phyloP scores from a whole-genome alignment of 2,113 vertebrate genomes.

The Peromyscus californicus region DNA sequence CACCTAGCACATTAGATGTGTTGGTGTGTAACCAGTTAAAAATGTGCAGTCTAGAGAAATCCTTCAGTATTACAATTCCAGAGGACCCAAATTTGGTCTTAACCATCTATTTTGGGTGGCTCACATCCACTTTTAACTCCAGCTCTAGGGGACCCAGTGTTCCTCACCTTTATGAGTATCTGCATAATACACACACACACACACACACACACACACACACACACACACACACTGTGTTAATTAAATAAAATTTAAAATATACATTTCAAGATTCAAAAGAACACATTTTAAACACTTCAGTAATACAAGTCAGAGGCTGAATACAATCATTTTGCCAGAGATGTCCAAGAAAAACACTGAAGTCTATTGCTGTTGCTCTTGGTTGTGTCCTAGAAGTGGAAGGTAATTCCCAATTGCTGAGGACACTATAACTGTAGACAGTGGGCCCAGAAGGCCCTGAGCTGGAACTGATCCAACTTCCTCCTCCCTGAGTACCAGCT shows the following conservation, averaged over 20 bases:
- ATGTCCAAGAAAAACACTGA: not conserved
- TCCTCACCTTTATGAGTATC: not conserved
- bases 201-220: not conserved
- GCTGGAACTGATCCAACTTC: not conserved
- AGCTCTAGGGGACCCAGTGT: not conserved
- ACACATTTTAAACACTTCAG: not conserved
- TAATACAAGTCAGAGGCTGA: not conserved
- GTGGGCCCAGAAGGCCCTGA: fast-evolving
- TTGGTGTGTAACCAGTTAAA: not conserved
- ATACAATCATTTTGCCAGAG: not conserved
- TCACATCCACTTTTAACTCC: no score
- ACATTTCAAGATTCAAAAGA: not conserved
- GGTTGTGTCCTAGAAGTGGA: not conserved
- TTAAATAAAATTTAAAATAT: not conserved
- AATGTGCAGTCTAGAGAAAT: not conserved
- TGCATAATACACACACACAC: not conserved
- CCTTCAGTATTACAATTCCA: not conserved
- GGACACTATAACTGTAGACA: not conserved
- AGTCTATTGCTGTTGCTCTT: not conserved
- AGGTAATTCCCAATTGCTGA: not conserved
- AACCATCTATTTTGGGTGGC: not conserved
- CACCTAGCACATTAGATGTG: not conserved
- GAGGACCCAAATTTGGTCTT: not conserved
- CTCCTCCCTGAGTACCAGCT: not conserved
- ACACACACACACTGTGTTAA: not conserved